phyloP scores from a whole-genome alignment of 2,888 invertebrate species.

The Rhagium mordax region DNA sequence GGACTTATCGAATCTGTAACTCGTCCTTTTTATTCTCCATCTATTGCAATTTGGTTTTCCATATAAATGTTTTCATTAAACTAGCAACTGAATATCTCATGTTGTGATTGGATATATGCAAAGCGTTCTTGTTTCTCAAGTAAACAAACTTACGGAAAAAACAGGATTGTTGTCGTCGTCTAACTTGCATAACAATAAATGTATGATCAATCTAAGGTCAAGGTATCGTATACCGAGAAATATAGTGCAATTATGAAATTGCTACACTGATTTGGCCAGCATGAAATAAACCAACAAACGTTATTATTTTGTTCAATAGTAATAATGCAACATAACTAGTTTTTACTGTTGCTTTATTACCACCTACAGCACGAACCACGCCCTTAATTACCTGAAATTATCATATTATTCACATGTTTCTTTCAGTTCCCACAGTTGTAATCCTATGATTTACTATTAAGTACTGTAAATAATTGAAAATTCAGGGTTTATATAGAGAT shows the following conservation, averaged over 20 bases:
- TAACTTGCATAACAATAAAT: slow-evolving; percentile 8
- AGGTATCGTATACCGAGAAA: slow-evolving; percentile 1
- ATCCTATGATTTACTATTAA: slow-evolving; percentile 44
- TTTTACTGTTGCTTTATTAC: slow-evolving; percentile 46
- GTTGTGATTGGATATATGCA: background rate
- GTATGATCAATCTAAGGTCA: slow-evolving; percentile 19
- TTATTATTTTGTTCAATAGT: slow-evolving; percentile 31
- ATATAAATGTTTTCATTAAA: no score
- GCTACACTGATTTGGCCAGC: slow-evolving; percentile 15
- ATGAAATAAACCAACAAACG: slow-evolving; percentile 29
- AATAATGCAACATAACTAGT: slow-evolving; percentile 33
- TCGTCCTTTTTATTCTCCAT: no score
- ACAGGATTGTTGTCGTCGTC: background rate
- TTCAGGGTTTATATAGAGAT: slow-evolving; percentile 32
- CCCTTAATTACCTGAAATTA: slow-evolving; percentile 47
- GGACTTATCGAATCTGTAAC: no score
- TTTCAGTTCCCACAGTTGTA: slow-evolving; percentile 51
- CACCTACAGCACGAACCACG: slow-evolving; percentile 46
- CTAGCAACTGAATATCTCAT: no score
- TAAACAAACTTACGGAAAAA: background rate
- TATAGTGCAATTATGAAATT: slow-evolving; percentile 13
- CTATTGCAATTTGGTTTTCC: no score
- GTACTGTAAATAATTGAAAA: slow-evolving; percentile 36
- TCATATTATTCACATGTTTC: slow-evolving; percentile 50
- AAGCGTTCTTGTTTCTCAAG: background rate